Percentiles rank a stretch among this genome's conserved stretches.
Conservation (phyloP, 2,888 invertebrate genomes). For the Petrophora chlorosata region DNA sequence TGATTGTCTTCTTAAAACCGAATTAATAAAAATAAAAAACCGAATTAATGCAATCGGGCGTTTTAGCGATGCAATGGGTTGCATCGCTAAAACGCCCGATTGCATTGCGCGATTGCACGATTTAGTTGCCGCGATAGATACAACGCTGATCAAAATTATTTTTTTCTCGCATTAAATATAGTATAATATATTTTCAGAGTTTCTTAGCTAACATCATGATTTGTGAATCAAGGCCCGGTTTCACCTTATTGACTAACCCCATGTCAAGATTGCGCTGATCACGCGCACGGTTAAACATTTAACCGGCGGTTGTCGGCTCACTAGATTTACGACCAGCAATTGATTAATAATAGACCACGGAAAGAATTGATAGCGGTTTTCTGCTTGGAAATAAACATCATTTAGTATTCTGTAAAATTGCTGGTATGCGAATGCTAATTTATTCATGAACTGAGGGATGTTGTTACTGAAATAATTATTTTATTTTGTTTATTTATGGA, state of each 20-base stretch:
- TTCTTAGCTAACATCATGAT: not conserved
- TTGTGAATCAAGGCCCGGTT: not conserved
- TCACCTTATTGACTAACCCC: conserved; percentile 5
- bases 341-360: conserved; percentile 42
- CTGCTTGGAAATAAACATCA: conserved; percentile 10
- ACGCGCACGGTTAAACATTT: conserved; percentile 18
- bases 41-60: no score
- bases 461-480: not conserved
- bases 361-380: conserved; percentile 26
- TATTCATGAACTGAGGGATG: not conserved
- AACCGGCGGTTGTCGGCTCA: conserved; percentile 40
- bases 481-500: conserved; percentile 8
- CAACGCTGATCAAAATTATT: no score
- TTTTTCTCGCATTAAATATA: no score
- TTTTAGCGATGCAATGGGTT: no score
- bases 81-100: no score
- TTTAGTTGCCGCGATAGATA: no score
- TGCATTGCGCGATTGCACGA: no score
- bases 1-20: no score
- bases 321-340: conserved; percentile 42
- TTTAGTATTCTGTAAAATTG: not conserved
- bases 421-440: not conserved
- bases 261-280: not conserved
- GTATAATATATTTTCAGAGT: not conserved
- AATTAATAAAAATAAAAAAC: no score